Evolutionary conservation across 2,888 invertebrate genomes (phyloP).

Genomic region (Eupithecia subumbrata): DNA sequence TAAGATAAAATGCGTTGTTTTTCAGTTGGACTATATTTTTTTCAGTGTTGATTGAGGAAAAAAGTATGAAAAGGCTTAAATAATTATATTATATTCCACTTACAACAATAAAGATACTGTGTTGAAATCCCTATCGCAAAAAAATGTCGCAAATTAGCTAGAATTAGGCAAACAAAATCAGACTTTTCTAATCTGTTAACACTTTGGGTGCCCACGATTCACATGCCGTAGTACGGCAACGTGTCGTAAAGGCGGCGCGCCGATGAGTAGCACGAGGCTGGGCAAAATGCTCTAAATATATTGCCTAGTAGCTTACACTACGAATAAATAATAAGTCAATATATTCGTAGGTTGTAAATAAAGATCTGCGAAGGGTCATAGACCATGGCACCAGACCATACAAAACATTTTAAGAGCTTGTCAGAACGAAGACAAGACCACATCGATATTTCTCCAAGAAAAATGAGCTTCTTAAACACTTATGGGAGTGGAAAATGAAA

Average conservation of each 20-base stretch:
- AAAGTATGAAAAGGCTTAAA: no score
- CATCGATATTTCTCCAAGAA: slow-evolving; percentile 67
- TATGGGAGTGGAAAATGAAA: slow-evolving; percentile 30
- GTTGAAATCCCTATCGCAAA: not conserved
- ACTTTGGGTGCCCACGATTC: not conserved
- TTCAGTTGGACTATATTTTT: no score
- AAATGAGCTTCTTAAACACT: slow-evolving; percentile 36
- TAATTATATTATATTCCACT: no score
- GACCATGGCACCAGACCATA: slow-evolving; percentile 30
- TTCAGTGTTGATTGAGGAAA: no score
- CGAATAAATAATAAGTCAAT: no score
- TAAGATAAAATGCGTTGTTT: no score
- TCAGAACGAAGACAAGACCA: slow-evolving; percentile 59
- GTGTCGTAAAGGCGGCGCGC: not conserved
- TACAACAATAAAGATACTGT: not conserved
- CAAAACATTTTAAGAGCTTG: slow-evolving; percentile 64
- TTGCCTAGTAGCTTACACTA: no score
- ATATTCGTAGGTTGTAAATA: no score
- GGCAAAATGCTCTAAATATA: not conserved
- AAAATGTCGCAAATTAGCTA: not conserved
- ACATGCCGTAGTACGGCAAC: not conserved
- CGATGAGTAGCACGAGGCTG: not conserved
- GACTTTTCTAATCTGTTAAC: not conserved
- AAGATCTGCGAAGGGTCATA: not conserved
- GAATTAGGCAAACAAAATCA: not conserved